Evolutionary conservation across 2,888 invertebrate species (phyloP).

Genomic region (Ichneumoninae sp.): DNA sequence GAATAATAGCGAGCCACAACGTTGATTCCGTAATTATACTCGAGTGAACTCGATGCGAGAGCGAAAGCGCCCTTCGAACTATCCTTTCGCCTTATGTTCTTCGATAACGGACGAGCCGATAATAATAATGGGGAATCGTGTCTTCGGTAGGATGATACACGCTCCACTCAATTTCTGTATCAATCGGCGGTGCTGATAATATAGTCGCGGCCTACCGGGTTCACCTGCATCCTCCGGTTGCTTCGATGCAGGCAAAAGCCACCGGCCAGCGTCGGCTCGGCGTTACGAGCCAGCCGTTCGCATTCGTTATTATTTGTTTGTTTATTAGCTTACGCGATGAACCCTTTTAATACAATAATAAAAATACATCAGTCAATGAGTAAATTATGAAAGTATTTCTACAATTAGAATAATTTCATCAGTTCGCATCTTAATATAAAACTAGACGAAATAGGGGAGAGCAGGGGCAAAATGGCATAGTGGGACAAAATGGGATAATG

Average conservation of each 20-base stretch:
- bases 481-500: no score
- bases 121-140: background rate
- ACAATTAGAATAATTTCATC: no score
- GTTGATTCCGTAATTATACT: conserved; percentile 17
- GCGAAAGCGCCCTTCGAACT: background rate
- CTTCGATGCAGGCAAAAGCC: background rate
- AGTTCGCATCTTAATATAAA: no score
- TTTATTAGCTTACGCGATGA: no score
- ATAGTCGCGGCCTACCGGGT: background rate
- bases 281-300: no score
- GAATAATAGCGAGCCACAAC: conserved; percentile 31
- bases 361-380: no score
- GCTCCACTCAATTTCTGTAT: background rate
- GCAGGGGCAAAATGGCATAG: no score
- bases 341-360: no score
- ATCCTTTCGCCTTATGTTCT: background rate
- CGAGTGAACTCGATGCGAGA: background rate
- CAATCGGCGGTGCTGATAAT: background rate
- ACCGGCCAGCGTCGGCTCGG: no score
- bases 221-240: background rate
- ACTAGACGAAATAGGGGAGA: no score
- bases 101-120: background rate
- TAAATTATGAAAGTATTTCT: no score
- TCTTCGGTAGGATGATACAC: background rate
- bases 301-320: no score